A percentile compares a stretch with the other conserved stretches of the same genome.
These are phyloP conservation scores for Mormyrops boulengeri DNA, from an alignment of 2,797 vertebrate genomes.

Conservation along the genomic window DNA sequence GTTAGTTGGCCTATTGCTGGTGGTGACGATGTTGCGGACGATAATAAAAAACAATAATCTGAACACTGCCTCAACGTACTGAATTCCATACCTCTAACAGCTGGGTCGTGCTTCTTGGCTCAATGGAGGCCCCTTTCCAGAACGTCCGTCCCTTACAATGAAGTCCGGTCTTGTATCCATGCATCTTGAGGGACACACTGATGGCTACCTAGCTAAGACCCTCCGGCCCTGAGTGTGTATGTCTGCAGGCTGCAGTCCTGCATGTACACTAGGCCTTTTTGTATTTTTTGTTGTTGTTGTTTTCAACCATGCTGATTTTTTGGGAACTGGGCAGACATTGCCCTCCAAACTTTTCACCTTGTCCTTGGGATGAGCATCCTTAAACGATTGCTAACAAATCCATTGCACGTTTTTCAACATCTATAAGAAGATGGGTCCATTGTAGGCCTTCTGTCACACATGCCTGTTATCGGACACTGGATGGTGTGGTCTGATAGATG, in stretches of 20 bases:
- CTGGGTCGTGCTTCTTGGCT: background rate
- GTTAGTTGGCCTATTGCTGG: background rate
- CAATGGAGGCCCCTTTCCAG: background rate
- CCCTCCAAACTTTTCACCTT: background rate
- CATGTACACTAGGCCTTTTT: background rate
- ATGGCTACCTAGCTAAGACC: background rate
- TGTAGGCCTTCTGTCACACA: background rate
- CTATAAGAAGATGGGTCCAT: background rate
- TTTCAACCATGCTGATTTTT: background rate
- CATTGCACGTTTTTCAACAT: slow-evolving; percentile 1
- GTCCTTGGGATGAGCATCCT: background rate
- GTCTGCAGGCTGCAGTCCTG: background rate
- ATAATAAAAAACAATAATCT: background rate
- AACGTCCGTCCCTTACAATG: background rate
- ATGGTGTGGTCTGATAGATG: background rate
- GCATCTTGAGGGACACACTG: background rate
- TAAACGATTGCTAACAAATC: background rate
- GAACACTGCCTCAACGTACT: background rate
- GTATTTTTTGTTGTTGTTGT: background rate
- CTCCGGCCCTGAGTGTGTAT: background rate
- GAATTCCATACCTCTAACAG: background rate
- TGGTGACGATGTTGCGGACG: background rate
- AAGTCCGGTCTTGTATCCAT: background rate
- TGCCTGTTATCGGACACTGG: background rate
- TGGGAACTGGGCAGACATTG: background rate